Conservation (phyloP, 2,113 vertebrate species). For the Lophura nycthemera region DNA sequence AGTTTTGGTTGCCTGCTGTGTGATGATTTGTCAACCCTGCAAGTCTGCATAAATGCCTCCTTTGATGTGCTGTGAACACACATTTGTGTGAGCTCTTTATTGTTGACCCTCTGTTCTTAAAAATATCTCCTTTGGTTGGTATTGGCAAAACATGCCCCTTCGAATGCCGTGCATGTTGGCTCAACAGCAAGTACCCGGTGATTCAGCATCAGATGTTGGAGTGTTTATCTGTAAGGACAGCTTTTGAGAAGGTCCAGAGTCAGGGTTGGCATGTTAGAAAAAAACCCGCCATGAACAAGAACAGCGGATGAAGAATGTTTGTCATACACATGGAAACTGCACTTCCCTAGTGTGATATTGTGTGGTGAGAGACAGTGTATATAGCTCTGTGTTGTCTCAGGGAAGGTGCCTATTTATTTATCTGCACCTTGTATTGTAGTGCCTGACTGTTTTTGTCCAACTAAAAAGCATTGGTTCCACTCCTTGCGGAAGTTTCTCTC, state of each 20-base stretch:
- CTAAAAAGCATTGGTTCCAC: not conserved
- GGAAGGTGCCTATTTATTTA: not conserved
- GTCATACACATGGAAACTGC: not conserved
- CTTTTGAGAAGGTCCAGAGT: not conserved
- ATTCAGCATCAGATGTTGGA: constrained; percentile 44
- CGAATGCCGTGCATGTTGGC: constrained; percentile 8
- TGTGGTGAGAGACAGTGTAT: not conserved
- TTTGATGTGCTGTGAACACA: not conserved
- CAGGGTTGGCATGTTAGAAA: not conserved
- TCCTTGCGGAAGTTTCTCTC: not conserved
- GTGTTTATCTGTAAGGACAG: constrained; percentile 3
- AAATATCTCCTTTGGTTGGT: not conserved
- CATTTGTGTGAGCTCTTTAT: constrained; percentile 39
- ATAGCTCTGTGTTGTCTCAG: accelerated
- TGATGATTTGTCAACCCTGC: not conserved
- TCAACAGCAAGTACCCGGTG: constrained; percentile 19
- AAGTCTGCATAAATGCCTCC: constrained; percentile 23
- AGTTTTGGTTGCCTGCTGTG: constrained; percentile 32
- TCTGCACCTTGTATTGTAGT: not conserved
- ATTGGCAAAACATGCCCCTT: not conserved
- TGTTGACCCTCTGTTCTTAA: not conserved
- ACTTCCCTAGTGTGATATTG: not conserved
- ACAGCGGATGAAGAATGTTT: not conserved
- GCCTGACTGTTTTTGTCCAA: not conserved
- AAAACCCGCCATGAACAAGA: not conserved